Evolutionary conservation across 2,888 invertebrate species (phyloP), one percentile per base, ranked within the genome.

Genomic region (Pachycephus smyrnensis): DNA sequence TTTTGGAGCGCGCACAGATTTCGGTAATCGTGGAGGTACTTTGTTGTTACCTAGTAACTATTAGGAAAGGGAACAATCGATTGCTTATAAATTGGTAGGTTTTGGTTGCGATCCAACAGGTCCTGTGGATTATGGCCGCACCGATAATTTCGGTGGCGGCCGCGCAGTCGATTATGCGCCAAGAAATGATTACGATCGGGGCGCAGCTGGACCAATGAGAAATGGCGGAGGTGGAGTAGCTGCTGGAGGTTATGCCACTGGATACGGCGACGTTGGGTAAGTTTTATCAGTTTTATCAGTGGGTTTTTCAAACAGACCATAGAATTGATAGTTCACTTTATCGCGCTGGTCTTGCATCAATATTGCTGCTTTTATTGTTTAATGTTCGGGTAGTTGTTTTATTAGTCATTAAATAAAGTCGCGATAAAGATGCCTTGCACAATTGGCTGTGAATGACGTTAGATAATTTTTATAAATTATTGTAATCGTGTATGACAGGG

Each of bases 61-160:
- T 23, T 40, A 23, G 15, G 1, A 40, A 40, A 23, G 40, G 23
- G 40, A 40, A 40, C 40, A 40, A 40, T 40, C 40, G 40, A 40
- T 40, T 40, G 40, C 40, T 40, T 40, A 40, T 40, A 40, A 23
- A 40, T 40, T 40, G 40, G 40, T 40, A 40, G 91, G 91, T 77
- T 91, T 90, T 80, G 90, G 87, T 82, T 87, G 91, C 71, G 90
- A 90, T 32, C 90, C 90, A 36, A 89, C 90, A 35, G 90, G 90
- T 36, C 90, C 89, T 0, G 90, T 89, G 32, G 91, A 91, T 81
- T 91, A 91, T 76, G 91, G 91, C 69, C 90, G 91, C 11, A 89
- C 90, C 12, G 91, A 91, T 79, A 91, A 86, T 79, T 91, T 90
- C 75, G 88, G 89, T 32, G 86, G 88, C 33, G 88, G 88, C 68